phyloP scores from a whole-genome alignment of 2,113 vertebrate species.

The Leptocoma aspasia region DNA sequence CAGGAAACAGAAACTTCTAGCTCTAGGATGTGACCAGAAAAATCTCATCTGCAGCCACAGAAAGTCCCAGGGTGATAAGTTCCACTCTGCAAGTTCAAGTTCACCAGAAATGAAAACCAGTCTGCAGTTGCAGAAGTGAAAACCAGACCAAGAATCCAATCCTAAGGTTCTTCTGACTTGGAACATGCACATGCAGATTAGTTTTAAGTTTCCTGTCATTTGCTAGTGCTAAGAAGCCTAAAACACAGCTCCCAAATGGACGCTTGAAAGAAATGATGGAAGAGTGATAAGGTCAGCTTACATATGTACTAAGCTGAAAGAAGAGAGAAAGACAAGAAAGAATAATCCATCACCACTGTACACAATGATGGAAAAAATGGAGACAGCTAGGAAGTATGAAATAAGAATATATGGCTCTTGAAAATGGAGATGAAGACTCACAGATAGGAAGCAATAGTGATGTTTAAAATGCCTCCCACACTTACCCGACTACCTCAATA shows the following conservation, averaged over 20 bases:
- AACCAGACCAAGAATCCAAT: not conserved
- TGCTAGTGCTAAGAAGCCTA: not conserved
- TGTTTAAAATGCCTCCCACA: slow-evolving; percentile 20
- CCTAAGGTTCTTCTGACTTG: not conserved
- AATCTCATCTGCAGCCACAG: not conserved
- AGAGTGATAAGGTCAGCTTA: not conserved
- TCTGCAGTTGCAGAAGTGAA: too few relatives aligned
- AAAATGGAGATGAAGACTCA: not conserved
- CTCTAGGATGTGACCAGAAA: not conserved
- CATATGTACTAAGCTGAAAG: not conserved
- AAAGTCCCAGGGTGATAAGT: not conserved
- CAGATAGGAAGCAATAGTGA: not conserved
- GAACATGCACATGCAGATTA: not conserved
- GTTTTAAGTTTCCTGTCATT: not conserved
- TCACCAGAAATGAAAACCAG: not conserved
- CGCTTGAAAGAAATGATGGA: not conserved
- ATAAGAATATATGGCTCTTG: not conserved
- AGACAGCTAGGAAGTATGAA: not conserved
- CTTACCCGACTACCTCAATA: slow-evolving; percentile 87
- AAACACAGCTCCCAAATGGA: not conserved
- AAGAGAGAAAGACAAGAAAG: not conserved
- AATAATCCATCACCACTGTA: not conserved
- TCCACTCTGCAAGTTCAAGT: not conserved
- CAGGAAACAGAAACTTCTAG: not conserved
- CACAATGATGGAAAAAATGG: not conserved